Evolutionary conservation across 2,113 vertebrate species (phyloP), one percentile per base, ranked within the genome.

Genomic region (Boleophthalmus pectinirostris): DNA sequence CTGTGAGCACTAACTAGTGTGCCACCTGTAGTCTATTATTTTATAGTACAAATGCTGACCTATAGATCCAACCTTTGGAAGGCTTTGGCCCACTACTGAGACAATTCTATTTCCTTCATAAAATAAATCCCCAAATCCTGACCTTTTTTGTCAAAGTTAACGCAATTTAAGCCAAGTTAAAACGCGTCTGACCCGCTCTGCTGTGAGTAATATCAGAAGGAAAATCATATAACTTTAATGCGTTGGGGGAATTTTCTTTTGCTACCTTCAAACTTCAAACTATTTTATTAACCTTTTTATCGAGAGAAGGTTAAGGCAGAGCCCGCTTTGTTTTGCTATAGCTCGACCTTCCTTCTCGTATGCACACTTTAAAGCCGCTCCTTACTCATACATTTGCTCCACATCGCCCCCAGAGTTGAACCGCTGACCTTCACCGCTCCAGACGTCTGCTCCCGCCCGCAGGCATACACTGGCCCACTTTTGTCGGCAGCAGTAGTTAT

Each of bases 241-340:
- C 12, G 16, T 70, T 70, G 70, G 8, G 13, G 71, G 66, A 64
- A 72, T 14, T 82, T 72, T 61, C 29, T 2, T 3, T 20, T 4
- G 5, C 20, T 11, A 1, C 51, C 33, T 16, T 53, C 68, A 79
- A 68, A 68, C 60, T 54, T 49, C 23, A 69, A 51, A 74, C 70
- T 78, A 57, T 88, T 88, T 67, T 79, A 85, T 87, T 86, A 82
- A 87, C 84, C 83, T 83, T 78, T 73, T 69, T 64, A 74, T 5
- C 11, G 3, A 47, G 65, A 45, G 57, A 63, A 66, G 54, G 64
- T 63, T 38, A 18, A 79, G 68, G 16, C 63, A 12, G 58, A 60
- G 16, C 47, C 20, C 21, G 23, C 21, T 73, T 57, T 67, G 77
- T 65, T 54, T 72, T 66, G 54, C 64, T 51, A 1, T 3, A 23